A percentile compares a stretch with the other conserved stretches of the same genome.
These are phyloP conservation scores for Holotrichia oblita DNA, from an alignment of 1,140 invertebrate genomes.

Conservation along the genomic window DNA sequence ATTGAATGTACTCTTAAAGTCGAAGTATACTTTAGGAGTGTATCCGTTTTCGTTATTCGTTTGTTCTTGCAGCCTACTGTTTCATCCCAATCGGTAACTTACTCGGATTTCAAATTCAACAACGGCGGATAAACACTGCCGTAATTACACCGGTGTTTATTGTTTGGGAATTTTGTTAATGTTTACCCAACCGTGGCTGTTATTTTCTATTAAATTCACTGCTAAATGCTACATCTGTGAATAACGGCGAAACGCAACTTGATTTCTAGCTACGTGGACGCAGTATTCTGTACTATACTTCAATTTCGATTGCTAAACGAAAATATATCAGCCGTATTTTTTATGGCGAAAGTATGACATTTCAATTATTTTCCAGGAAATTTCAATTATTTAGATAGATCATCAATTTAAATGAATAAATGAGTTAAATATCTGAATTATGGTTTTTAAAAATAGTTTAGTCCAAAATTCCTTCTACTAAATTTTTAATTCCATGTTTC, in stretches of 20 bases:
- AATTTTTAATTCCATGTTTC: too few relatives aligned
- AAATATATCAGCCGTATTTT: too few relatives aligned
- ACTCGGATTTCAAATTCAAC: conserved; percentile 27
- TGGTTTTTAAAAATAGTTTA: too few relatives aligned
- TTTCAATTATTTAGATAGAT: too few relatives aligned
- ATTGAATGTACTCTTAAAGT: neutral
- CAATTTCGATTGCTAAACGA: too few relatives aligned
- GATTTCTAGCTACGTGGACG: neutral
- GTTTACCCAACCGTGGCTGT: neutral
- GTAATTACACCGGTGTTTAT: conserved; percentile 2
- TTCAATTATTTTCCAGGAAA: too few relatives aligned
- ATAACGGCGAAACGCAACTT: neutral
- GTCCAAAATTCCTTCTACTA: too few relatives aligned
- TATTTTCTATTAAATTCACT: neutral
- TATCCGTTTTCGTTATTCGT: conserved; percentile 4
- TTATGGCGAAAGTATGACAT: too few relatives aligned
- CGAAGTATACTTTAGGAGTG: neutral
- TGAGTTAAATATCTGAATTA: too few relatives aligned
- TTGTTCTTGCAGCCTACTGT: neutral
- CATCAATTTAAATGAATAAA: too few relatives aligned
- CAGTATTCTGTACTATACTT: too few relatives aligned
- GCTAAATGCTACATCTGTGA: neutral
- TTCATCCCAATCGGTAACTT: neutral
- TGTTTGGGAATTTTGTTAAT: conserved; percentile 7
- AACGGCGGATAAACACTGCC: neutral